Conservation (phyloP, 2,113 vertebrate genomes). For the Stomatorhinus ivindoensis region DNA sequence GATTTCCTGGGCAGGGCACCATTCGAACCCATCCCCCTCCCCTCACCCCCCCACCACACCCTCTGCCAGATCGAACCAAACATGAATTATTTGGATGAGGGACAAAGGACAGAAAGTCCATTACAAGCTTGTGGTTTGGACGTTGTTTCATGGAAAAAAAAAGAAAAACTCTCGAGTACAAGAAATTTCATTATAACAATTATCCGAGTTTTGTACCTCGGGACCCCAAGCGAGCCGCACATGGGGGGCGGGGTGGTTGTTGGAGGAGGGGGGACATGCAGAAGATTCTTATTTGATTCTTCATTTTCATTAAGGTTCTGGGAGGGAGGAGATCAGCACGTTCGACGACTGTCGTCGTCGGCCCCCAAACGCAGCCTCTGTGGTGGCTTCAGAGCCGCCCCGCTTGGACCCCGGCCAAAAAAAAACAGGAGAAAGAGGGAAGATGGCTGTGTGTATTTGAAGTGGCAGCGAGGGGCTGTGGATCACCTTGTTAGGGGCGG, state of each 20-base stretch:
- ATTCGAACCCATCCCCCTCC: background rate
- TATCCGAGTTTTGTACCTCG: constrained; percentile 18
- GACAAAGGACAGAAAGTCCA: background rate
- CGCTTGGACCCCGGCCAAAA: background rate
- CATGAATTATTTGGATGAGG: constrained; percentile 20
- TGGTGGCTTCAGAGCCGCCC: background rate
- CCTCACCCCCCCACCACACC: constrained; percentile 4
- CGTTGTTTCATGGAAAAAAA: constrained; percentile 21
- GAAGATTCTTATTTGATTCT: background rate
- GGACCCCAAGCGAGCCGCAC: background rate
- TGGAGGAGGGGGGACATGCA: background rate
- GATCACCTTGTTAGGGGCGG: background rate
- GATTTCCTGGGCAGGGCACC: background rate
- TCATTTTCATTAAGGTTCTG: background rate
- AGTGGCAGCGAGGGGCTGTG: background rate
- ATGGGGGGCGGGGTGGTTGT: background rate
- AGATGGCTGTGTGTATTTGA: background rate
- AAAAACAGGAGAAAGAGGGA: background rate
- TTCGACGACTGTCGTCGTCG: background rate
- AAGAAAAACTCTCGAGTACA: constrained; percentile 21
- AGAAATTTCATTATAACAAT: constrained; percentile 25
- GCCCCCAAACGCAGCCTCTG: background rate
- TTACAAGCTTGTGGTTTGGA: constrained; percentile 23
- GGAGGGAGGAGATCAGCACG: background rate
- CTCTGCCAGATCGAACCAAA: constrained; percentile 28